These are phyloP conservation scores for Myiozetetes cayanensis DNA, from an alignment of 2,113 vertebrate genomes.

Conservation along the genomic window DNA sequence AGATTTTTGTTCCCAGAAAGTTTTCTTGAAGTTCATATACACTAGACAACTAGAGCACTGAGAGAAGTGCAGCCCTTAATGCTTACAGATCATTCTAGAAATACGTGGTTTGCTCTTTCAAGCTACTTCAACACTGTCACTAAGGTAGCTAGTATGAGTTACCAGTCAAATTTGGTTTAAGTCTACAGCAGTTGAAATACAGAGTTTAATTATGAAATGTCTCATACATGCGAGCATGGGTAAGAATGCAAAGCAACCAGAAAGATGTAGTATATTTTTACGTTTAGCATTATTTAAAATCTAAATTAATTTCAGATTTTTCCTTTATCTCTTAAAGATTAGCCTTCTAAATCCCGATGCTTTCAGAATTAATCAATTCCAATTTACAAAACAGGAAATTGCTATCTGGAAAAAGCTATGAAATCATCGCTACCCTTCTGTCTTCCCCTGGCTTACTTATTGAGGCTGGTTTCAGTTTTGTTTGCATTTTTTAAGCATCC, in stretches of 20 bases:
- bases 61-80: background rate
- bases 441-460: rapidly evolving
- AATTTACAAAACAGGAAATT: background rate
- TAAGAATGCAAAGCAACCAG: background rate
- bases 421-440: background rate
- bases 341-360: background rate
- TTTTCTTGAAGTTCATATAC: background rate
- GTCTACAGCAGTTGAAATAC: background rate
- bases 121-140: background rate
- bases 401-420: background rate
- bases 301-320: background rate
- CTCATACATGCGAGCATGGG: background rate
- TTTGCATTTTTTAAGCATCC: background rate
- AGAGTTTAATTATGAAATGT: background rate
- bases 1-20: background rate
- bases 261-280: background rate
- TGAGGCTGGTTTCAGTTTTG: background rate
- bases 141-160: background rate
- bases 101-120: background rate
- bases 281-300: background rate
- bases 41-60: background rate
- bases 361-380: background rate
- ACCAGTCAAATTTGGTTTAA: background rate
- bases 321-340: background rate
- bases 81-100: background rate